These are phyloP conservation scores for Emydoidea blandingii DNA, from an alignment of 2,797 vertebrate species.

Conservation along the genomic window DNA sequence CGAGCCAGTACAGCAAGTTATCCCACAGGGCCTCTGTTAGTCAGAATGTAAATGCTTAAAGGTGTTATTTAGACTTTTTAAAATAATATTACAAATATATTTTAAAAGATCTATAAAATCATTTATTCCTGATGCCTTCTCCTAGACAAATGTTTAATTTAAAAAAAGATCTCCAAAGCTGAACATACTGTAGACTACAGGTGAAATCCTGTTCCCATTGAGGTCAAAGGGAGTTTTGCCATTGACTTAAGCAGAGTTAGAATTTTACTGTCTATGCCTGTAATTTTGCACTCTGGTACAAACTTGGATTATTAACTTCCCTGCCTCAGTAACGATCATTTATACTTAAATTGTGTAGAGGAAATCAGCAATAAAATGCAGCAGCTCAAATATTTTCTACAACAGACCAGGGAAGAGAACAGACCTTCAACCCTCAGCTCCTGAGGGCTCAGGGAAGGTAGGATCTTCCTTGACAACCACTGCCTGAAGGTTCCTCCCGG, in stretches of 20 bases:
- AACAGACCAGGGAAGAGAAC: not conserved
- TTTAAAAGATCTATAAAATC: not conserved
- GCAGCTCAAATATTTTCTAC: not conserved
- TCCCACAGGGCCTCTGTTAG: constrained; percentile 83
- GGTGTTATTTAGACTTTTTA: not conserved
- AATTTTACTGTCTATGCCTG: not conserved
- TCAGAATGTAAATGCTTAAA: not conserved
- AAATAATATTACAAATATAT: not conserved
- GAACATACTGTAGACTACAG: not conserved
- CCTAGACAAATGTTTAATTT: not conserved
- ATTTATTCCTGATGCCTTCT: not conserved
- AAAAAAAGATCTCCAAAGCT: not conserved
- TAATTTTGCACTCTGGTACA: not conserved
- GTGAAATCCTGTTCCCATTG: not conserved
- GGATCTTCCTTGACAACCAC: not conserved
- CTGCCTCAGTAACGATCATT: not conserved
- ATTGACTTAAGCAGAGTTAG: not conserved
- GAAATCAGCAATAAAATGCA: not conserved
- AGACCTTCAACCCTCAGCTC: not conserved
- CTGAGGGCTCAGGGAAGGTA: too few species aligned
- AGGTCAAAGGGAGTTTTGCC: not conserved
- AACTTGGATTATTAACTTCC: not conserved
- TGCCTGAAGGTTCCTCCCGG: not conserved
- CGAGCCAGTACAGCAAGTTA: constrained; percentile 87
- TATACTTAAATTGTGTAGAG: not conserved